Evolutionary conservation across 2,797 vertebrate species (phyloP), one percentile per base, ranked within the genome.

Genomic region (Mormyrops attenuatus): DNA sequence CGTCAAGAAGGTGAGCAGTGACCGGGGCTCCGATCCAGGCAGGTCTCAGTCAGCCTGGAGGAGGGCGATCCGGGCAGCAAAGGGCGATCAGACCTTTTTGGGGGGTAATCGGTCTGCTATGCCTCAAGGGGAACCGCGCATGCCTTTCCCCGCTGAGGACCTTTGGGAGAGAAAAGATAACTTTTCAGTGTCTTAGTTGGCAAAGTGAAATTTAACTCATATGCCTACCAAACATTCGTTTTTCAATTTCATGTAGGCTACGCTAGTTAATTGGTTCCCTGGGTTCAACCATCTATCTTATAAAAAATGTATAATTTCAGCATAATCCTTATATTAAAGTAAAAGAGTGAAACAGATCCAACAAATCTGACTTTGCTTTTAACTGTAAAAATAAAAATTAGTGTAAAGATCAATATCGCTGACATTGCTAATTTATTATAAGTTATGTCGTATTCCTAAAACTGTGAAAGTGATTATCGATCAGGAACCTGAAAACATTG

Each of bases 1-100:
- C 90, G 95, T 97, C 91, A 97, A 97, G 93, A 97, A 97, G 96
- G 96, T 97, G 95, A 94, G 96, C 80, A n/a, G 47, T 20, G 17
- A 30, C 50, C 47, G 73, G 73, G 13, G 38, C 30, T 44, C 73
- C 4, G 17, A 49, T 49, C 26, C 41, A 49, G 26, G 41, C 47
- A 84, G 80, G 9, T 49, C 20, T 44, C 17, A 15, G 11, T 30
- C 22, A 30, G 44, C 80, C 41, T 49, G 80, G 41, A 30, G 38
- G 34, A 80, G 34, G 38, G 38, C 13, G 30, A 47, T 47, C 17
- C 20, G 44, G 38, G 17, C 9, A 8, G 20, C 38, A 82, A 26
- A 49, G 44, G 41, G 82, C 82, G 47, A 26, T 80, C 34, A 17
- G 5, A 44, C 38, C 38, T 44, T 80, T 80, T 34, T 34, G 1